Conservation (phyloP, 1,140 invertebrate species). For the Drosophila oshimai region DNA sequence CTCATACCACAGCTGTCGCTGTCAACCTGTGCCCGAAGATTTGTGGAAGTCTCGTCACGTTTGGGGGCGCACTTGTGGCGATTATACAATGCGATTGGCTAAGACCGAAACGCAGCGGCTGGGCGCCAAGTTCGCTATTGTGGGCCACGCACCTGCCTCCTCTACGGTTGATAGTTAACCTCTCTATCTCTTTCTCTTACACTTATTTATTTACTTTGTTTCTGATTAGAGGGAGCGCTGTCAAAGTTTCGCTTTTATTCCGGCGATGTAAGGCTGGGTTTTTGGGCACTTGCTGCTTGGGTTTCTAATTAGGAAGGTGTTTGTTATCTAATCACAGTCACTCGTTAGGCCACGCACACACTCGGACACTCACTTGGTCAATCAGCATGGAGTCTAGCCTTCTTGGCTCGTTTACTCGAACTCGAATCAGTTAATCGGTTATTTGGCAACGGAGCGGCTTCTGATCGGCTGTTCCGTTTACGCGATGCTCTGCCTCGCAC, state of each 20-base stretch:
- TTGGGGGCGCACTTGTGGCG: constrained; percentile 39
- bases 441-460: constrained; percentile 8
- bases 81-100: constrained; percentile 66
- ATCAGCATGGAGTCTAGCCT: constrained; percentile 2
- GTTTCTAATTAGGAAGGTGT: constrained; percentile 56
- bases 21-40: neutral
- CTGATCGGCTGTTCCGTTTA: constrained; percentile 42
- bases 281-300: constrained; percentile 26
- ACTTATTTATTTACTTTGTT: constrained; percentile 17
- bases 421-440: no score
- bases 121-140: constrained; percentile 20
- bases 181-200: neutral
- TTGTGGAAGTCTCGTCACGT: constrained; percentile 54
- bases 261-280: constrained; percentile 11
- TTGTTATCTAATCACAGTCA: constrained; percentile 71
- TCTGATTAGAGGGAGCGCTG: constrained; percentile 26
- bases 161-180: neutral
- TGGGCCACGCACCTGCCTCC: constrained; percentile 31
- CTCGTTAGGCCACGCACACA: constrained; percentile 31
- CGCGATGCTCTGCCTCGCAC: constrained; percentile 62
- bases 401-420: no score
- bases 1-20: neutral
- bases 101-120: constrained; percentile 3
- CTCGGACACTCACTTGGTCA: constrained; percentile 30
- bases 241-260: constrained; percentile 41